Percentiles rank a stretch among this genome's conserved stretches.
Evolutionary conservation across 2,113 vertebrate species (phyloP).

Genomic region (Zootoca vivipara): DNA sequence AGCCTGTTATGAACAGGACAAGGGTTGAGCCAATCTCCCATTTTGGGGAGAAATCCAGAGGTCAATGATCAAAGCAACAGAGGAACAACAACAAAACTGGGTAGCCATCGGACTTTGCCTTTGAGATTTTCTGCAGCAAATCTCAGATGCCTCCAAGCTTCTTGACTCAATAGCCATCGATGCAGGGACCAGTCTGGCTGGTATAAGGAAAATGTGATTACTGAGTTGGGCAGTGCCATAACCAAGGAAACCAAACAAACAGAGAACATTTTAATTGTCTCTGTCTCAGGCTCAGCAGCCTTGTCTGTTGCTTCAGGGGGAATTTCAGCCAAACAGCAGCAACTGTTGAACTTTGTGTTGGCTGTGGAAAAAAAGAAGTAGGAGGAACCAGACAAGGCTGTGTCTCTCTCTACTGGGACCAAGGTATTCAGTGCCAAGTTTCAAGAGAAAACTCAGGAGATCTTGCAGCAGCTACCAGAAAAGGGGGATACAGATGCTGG

Average conservation of each 20-base stretch:
- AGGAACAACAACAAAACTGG: neutral
- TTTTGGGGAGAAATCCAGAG: neutral
- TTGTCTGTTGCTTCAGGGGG: conserved; percentile 4
- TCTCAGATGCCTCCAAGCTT: neutral
- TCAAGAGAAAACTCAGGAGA: neutral
- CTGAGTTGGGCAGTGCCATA: conserved; percentile 54
- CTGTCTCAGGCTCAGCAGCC: conserved; percentile 32
- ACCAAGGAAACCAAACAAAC: conserved; percentile 75
- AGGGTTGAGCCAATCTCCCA: neutral
- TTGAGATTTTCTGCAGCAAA: neutral
- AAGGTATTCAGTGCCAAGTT: neutral
- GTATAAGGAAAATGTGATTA: conserved; percentile 68
- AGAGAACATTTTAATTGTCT: conserved; percentile 42
- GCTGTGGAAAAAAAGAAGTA: neutral
- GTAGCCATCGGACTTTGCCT: neutral
- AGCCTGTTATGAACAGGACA: neutral
- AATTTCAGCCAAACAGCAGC: conserved; percentile 6
- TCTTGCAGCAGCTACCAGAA: neutral
- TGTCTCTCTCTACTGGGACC: neutral
- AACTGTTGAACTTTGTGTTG: conserved; percentile 8
- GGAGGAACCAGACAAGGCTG: neutral
- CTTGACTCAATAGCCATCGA: neutral
- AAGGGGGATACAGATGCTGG: neutral
- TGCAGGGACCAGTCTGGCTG: conserved; percentile 19
- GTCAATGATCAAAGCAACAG: neutral